Percentiles rank a stretch among this genome's conserved stretches.
These are phyloP conservation scores for Chrosomus eos DNA, from an alignment of 2,797 vertebrate species.

Conservation along the genomic window DNA sequence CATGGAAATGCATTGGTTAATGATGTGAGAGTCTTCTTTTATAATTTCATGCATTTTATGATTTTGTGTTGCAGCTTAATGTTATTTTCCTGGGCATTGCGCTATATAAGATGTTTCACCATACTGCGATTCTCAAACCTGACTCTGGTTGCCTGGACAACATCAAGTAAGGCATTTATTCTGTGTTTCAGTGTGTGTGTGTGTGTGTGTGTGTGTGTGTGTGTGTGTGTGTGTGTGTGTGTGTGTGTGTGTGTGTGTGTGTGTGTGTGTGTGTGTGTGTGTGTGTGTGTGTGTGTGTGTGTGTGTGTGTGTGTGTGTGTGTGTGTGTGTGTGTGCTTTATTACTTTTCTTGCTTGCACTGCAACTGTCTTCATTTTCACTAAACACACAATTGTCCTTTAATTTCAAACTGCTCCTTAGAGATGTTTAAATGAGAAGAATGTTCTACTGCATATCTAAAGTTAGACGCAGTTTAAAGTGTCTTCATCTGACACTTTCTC, in stretches of 20 bases:
- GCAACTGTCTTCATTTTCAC: conserved; percentile 25
- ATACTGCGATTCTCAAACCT: conserved; percentile 98
- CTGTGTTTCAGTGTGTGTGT: conserved; percentile 25
- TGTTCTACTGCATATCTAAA: conserved; percentile 16
- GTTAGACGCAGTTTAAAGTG: conserved; percentile 10
- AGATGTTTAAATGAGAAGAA: conserved; percentile 39
- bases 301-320: background rate
- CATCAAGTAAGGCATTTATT: conserved; percentile 91
- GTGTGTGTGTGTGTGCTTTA: conserved; percentile 4
- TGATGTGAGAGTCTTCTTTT: background rate
- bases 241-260: conserved; percentile 8
- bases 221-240: conserved; percentile 12
- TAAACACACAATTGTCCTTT: conserved; percentile 34
- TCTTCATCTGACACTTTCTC: conserved; percentile 32
- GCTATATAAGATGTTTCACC: conserved; percentile 99
- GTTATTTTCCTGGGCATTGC: conserved; percentile 99
- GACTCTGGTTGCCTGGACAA: conserved; percentile 99
- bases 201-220: too few relatives aligned
- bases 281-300: background rate
- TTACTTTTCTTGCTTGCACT: conserved; percentile 29
- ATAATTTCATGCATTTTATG: conserved; percentile 55
- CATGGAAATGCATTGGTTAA: background rate
- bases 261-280: background rate
- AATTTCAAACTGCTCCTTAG: conserved; percentile 26
- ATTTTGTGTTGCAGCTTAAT: conserved; percentile 85